Percentiles rank a stretch among this genome's conserved stretches.
Evolutionary conservation across 35 echinoderm and acorn worm genomes (phyloP).

Genomic region (Stichopus chloronotus): DNA sequence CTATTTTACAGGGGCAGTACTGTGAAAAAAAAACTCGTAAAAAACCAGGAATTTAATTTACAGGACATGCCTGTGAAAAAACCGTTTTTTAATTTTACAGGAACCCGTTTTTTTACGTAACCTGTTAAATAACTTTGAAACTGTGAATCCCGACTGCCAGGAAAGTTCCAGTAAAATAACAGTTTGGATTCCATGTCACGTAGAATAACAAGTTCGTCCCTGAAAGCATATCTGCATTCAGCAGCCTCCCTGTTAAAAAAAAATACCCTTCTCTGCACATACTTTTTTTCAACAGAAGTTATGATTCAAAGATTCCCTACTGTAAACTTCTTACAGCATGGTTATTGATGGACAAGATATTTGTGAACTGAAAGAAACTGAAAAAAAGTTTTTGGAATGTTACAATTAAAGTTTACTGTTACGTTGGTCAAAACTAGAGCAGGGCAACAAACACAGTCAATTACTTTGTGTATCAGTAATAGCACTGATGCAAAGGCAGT

Average conservation of each 20-base stretch:
- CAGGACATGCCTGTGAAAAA: not conserved
- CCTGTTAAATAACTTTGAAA: too few species aligned
- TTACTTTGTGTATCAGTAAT: not conserved
- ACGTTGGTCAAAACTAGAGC: not conserved
- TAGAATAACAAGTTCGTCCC: too few species aligned
- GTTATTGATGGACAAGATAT: not conserved
- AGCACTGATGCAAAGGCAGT: not conserved
- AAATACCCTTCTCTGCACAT: not conserved
- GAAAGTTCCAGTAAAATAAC: not conserved
- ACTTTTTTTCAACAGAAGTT: not conserved
- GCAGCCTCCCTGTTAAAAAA: too few species aligned
- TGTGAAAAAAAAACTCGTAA: not conserved
- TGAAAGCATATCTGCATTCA: too few species aligned
- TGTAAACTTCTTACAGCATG: not conserved
- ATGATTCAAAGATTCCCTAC: not conserved
- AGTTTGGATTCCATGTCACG: not conserved
- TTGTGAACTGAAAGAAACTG: not conserved
- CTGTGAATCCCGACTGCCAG: not conserved
- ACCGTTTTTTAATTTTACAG: constrained; percentile 1
- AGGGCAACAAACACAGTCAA: not conserved
- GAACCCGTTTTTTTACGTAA: not conserved
- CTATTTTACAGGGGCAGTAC: not conserved
- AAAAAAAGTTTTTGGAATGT: not conserved
- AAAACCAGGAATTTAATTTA: not conserved
- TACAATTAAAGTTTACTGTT: too few species aligned